Evolutionary conservation across 1,140 invertebrate genomes (phyloP), one percentile per base, ranked within the genome.

Genomic region (Scylla paramamosain): DNA sequence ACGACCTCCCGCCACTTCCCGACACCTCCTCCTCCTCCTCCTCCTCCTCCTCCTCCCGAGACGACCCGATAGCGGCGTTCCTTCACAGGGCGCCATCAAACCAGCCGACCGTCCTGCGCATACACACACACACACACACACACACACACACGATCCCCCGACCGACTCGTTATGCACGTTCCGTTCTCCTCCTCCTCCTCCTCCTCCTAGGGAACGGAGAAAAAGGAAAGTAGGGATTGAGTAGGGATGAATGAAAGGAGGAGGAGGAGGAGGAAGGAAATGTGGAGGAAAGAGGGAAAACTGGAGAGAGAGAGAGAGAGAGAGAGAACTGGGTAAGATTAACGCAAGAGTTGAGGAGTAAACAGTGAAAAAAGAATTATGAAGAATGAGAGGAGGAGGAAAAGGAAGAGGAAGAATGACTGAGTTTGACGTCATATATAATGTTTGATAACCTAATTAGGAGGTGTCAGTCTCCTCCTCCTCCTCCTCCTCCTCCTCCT

Each of bases 71-170:
- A 20, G 16, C 77, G 77, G 77, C 77, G 77, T 28, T 82, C 77
- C 77, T 82, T 82, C 77, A 20, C 16, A 20, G 20, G 20, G 77
- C 28, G 77, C 77, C 28, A 28, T 82, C 77, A 20, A 82, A 82
- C 16, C 28, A 82, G 77, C 20, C 28, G 28, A 82, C 28, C 20
- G 77, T 20, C 32, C 86, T 4, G 32, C 86, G 32, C 29, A 87
- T 29, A 87, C 29, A 87, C 86, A 87, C 29, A 87, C 86, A 87
- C 86, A 31, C 86, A 86, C 83, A 31, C 83, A 28, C 86, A 87
- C 86, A 32, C 86, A 87, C 86, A 32, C 86, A 32, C 86, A 7
- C 29, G 46, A 31, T 20, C 86, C 25, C 86, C 16, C 83, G 20
- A 20, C 83, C 28, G 4, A 31, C 32, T 28, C 83, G n/a, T 16